Evolutionary conservation across 2,113 vertebrate species (phyloP), one percentile per base, ranked within the genome.

Genomic region (Nothocercus nigrocapillus): DNA sequence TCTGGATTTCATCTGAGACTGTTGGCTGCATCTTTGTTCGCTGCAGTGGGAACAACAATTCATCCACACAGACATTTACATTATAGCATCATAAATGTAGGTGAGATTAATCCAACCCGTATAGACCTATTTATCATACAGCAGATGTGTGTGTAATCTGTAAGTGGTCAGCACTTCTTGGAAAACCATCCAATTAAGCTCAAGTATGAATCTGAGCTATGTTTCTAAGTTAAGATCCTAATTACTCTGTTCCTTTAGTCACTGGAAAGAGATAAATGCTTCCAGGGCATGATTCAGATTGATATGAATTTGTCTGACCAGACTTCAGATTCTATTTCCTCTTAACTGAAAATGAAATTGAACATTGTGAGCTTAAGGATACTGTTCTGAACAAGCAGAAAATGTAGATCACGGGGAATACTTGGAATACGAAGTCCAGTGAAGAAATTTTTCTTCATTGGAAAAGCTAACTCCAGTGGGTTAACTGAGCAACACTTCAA

Each of bases 391-490:
- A 79, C 80, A 88, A 86, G 44, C 5, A 62, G 85, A 47, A 96
- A 95, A 96, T 93, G 66, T 40, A 84, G 95, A 89, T 83, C 93
- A 96, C 85, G 90, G 90, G 94, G 72, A 68, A 32, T 38, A 12
- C 61, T 64, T 54, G 34, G 19, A 7, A 81, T 76, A 62, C 72
- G 83, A 94, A 81, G 89, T 53, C 42, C 94, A 67, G 34, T 19
- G 79, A 61, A 78, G 85, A 90, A 95, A 66, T 88, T 66, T 64
- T 75, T 95, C 49, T 89, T 95, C 38, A 28, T 28, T 92, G 90
- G 53, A 87, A 94, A 90, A 97, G 92, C 5, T 86, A 88, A 82
- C 82, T 93, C 79, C 38, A 2, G 77, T 75, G 82, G 66, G 38
- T 90, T 90, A 88, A 40, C 47, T 86, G 78, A 92, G 92, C 68